Evolutionary conservation across 2,888 invertebrate genomes (phyloP), one percentile per base, ranked within the genome.

Genomic region (Orthosia gracilis): DNA sequence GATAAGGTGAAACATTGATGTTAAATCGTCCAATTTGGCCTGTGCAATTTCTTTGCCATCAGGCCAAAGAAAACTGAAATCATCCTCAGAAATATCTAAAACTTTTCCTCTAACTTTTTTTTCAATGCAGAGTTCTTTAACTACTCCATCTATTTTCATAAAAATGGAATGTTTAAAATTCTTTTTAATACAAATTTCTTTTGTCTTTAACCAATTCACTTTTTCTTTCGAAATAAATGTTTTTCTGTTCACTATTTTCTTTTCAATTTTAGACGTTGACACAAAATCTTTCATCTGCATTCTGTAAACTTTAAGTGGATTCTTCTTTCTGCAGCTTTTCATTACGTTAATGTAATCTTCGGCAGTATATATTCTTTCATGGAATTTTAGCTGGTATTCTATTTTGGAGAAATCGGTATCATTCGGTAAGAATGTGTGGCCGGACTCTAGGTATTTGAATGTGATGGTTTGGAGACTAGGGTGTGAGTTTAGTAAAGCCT

Each of bases 401-500:
- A 79, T 73, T 15, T 75, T 64, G 21, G 52, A 58, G n/a, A 76
- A 76, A 61, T 80, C 71, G 13, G 73, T 76, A 26, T 80, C 76
- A 65, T 73, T 76, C 0, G 79, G 66, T 45, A 76, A 67, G 21
- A 66, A 72, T 11, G 40, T 54, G 31, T 76, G 72, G 12, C 69
- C 61, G 47, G 72, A 45, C 50, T 71, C 70, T 69, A 63, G 23
- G 23, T 63, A 49, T 50, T 64, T 64, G 2, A 64, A 54, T 50
- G 52, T 54, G 3, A 64, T 65, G 1, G 54, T 65, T 65, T 65
- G 31, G 7, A 65, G 54, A 65, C 31, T 65, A 31, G 64, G 31
- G 64, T 52, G 52, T 26, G 50, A 52, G 40, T 66, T 69, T 40
- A 76, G 72, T 65, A 72, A 21, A 45, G 76, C 55, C 49, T 77